Evolutionary conservation across 2,797 vertebrate species (phyloP).

Genomic region (Sebastiscus albofasciatus): DNA sequence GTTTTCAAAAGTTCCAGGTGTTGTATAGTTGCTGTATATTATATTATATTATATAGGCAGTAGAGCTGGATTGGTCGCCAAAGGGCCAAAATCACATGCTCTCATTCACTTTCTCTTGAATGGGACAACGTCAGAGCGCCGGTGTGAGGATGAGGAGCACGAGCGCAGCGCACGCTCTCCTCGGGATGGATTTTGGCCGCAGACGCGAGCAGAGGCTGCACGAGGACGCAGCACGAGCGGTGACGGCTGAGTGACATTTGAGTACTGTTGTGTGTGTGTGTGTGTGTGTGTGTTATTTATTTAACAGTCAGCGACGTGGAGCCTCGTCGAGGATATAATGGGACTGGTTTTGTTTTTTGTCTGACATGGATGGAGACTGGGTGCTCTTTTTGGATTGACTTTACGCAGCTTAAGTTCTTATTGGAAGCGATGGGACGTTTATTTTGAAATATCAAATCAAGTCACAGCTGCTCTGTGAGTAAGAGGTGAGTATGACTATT

Average conservation of each 20-base stretch:
- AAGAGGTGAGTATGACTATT: slow-evolving; percentile 35
- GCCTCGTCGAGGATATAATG: neutral
- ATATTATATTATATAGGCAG: neutral
- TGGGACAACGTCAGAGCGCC: slow-evolving; percentile 62
- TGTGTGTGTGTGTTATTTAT: slow-evolving; percentile 10
- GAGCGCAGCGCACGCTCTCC: slow-evolving; percentile 17
- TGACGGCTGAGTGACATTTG: slow-evolving; percentile 34
- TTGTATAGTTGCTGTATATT: neutral
- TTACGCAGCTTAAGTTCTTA: slow-evolving; percentile 19
- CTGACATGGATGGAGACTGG: slow-evolving; percentile 1
- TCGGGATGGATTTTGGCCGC: slow-evolving; percentile 19
- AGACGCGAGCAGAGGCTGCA: slow-evolving; percentile 61
- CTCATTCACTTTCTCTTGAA: slow-evolving; percentile 51
- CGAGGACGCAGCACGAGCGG: slow-evolving; percentile 37
- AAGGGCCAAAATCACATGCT: slow-evolving; percentile 29
- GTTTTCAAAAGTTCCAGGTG: neutral
- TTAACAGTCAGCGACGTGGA: neutral
- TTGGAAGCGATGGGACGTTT: slow-evolving; percentile 25
- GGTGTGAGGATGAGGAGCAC: slow-evolving; percentile 22
- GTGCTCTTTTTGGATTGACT: slow-evolving; percentile 23
- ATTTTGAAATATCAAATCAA: slow-evolving; percentile 10
- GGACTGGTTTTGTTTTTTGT: neutral
- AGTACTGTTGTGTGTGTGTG: slow-evolving; percentile 10
- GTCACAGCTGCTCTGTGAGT: slow-evolving; percentile 4
- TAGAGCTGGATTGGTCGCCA: neutral